Evolutionary conservation across 2,113 vertebrate genomes (phyloP).

Genomic region (Ceratotherium simum): DNA sequence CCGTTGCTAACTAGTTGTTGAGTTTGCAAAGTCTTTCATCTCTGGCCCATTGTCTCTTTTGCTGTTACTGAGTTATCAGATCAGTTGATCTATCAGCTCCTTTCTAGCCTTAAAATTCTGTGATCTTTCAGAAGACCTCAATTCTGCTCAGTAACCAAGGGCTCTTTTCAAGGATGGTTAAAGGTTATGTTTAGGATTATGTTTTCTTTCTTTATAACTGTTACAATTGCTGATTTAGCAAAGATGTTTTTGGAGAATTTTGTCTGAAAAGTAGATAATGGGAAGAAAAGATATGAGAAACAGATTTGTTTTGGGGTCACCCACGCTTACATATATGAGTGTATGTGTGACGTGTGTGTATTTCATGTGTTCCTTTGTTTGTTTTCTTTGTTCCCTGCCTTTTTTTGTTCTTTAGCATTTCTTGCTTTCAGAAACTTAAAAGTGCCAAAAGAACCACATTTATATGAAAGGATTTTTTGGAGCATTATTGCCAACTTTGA

Average conservation of each 20-base stretch:
- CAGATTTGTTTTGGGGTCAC: neutral
- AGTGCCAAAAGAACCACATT: slow-evolving; percentile 47
- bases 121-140: neutral
- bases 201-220: neutral
- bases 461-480: slow-evolving; percentile 59
- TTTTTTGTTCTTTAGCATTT: neutral
- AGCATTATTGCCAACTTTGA: slow-evolving; percentile 63
- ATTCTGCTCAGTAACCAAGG: neutral
- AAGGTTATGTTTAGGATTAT: neutral
- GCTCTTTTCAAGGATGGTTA: neutral
- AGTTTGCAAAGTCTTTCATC: neutral
- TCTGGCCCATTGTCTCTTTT: neutral
- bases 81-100: neutral
- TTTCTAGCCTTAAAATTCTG: neutral
- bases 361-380: neutral
- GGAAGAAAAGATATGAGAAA: neutral
- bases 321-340: neutral
- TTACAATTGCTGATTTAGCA: neutral
- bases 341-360: neutral
- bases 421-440: slow-evolving; percentile 42
- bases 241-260: neutral
- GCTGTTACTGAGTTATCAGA: neutral
- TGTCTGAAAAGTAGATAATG: neutral
- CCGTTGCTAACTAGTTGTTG: neutral
- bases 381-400: slow-evolving; percentile 8